phyloP scores from a whole-genome alignment of 2,113 vertebrate genomes.

The Rhipidura dahli region DNA sequence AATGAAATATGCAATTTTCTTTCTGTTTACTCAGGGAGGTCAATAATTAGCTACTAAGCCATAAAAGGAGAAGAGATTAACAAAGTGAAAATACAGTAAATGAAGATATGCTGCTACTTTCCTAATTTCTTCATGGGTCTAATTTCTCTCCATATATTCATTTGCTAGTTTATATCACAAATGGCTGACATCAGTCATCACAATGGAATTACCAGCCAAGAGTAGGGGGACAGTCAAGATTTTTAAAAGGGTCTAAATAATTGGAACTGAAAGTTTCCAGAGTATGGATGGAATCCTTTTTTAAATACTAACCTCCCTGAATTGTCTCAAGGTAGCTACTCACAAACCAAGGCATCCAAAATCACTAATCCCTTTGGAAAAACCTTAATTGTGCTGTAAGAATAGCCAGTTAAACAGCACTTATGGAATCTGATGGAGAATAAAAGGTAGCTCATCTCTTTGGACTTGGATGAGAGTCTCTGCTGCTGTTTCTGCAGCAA shows the following conservation, averaged over 20 bases:
- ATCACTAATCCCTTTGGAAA: background rate
- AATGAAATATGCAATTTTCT: background rate
- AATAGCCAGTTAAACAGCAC: background rate
- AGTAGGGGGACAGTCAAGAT: background rate
- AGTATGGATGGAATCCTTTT: background rate
- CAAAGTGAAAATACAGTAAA: background rate
- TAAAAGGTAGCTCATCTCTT: background rate
- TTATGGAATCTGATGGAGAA: background rate
- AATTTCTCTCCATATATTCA: background rate
- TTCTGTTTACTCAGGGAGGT: background rate
- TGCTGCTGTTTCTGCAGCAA: background rate
- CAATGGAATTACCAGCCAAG: background rate
- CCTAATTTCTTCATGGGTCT: background rate
- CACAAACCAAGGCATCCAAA: background rate
- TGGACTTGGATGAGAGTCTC: background rate
- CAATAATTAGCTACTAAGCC: background rate
- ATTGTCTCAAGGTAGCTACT: background rate
- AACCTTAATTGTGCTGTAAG: background rate
- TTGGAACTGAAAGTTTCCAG: background rate
- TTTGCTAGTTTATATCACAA: background rate
- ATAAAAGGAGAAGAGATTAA: background rate
- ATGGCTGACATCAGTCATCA: background rate
- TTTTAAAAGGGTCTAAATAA: background rate
- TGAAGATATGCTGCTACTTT: background rate
- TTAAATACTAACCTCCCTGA: background rate